Evolutionary conservation across 2,113 vertebrate species (phyloP).

Genomic region (Anarrhichthys ocellatus): DNA sequence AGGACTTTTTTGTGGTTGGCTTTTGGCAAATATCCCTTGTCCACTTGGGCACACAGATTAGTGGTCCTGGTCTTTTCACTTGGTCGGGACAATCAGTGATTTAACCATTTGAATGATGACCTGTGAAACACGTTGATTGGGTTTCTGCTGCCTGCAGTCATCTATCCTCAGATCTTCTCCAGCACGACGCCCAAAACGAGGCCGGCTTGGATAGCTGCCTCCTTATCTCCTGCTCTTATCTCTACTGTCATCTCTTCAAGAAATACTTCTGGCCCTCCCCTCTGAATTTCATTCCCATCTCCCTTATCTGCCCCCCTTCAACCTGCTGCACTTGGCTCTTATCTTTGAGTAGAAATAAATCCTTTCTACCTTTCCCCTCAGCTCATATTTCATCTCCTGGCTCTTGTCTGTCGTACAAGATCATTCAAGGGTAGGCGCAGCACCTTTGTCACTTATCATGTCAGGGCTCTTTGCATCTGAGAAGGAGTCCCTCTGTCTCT

Average conservation of each 20-base stretch:
- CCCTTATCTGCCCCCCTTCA: slow-evolving; percentile 5
- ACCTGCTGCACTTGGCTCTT: slow-evolving; percentile 35
- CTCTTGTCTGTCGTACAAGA: slow-evolving; percentile 28
- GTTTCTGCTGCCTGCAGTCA: not conserved
- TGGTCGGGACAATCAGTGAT: not conserved
- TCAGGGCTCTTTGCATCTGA: no score
- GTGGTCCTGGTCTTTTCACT: not conserved
- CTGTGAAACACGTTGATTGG: not conserved
- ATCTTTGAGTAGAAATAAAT: slow-evolving; percentile 55
- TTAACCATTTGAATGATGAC: not conserved
- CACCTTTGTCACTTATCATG: not conserved
- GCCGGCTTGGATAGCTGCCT: not conserved
- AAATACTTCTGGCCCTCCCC: slow-evolving; percentile 30
- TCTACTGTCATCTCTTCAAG: slow-evolving; percentile 31
- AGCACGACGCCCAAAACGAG: not conserved
- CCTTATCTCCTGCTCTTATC: slow-evolving; percentile 5
- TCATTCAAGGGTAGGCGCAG: not conserved
- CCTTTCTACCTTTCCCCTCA: slow-evolving; percentile 2
- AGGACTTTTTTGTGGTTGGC: no score
- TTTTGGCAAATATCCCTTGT: no score
- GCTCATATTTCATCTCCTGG: slow-evolving; percentile 28
- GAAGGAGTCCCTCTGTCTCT: not conserved
- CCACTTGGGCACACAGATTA: not conserved
- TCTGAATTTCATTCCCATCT: slow-evolving; percentile 39
- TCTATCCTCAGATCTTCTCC: not conserved